These are phyloP conservation scores for Pseudochirops corinnae DNA, from an alignment of 2,797 vertebrate genomes.

Conservation along the genomic window DNA sequence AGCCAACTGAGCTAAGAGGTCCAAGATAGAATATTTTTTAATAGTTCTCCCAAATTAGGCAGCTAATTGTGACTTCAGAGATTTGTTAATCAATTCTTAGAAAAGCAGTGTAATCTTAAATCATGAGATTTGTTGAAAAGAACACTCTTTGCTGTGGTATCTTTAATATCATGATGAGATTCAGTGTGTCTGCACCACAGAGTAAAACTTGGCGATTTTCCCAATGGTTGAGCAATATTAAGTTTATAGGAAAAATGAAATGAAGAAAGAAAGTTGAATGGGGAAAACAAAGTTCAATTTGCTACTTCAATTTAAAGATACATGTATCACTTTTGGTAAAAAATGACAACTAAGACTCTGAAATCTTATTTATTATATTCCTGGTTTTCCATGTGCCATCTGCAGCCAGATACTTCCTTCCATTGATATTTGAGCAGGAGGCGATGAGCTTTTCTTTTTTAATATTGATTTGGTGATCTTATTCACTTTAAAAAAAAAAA, in stretches of 20 bases:
- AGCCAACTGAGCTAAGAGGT: conserved; percentile 15
- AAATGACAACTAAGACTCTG: background rate
- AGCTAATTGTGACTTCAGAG: conserved; percentile 7
- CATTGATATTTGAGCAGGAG: conserved; percentile 52
- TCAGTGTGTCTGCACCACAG: background rate
- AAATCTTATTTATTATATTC: conserved; percentile 22
- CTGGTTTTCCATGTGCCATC: background rate
- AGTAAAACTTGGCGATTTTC: conserved; percentile 36
- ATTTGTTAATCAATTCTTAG: background rate
- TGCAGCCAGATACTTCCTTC: conserved; percentile 4
- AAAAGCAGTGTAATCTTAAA: background rate
- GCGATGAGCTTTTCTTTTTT: conserved; percentile 33
- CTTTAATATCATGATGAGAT: conserved; percentile 37
- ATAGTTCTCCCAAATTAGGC: background rate
- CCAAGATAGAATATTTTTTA: conserved; percentile 33
- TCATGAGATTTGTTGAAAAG: conserved; percentile 53
- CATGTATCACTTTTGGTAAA: conserved; percentile 1
- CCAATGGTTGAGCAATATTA: conserved; percentile 20
- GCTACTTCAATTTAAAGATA: conserved; percentile 28
- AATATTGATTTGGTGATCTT: conserved; percentile 59
- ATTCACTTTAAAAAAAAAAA: background rate
- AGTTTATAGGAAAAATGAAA: conserved; percentile 27
- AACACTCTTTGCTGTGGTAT: conserved; percentile 17
- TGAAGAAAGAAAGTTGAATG: background rate
- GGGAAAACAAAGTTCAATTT: conserved; percentile 35